Conservation (phyloP, 2,113 vertebrate genomes). For the Chlorocebus sabaeus region DNA sequence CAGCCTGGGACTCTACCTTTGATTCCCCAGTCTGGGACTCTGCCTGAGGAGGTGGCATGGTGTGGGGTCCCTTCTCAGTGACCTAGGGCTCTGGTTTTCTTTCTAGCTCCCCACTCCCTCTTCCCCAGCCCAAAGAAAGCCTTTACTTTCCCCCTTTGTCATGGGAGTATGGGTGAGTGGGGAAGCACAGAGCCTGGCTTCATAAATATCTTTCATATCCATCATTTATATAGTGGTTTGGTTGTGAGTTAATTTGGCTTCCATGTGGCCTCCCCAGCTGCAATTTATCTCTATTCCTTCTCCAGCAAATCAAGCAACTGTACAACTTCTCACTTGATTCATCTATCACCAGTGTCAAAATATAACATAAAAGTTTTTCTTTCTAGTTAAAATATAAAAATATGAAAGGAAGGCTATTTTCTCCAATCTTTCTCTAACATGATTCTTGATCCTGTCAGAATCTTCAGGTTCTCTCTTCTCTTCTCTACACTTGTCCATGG, state of each 20-base stretch:
- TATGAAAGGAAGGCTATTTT: neutral
- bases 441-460: neutral
- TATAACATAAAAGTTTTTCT: slow-evolving; percentile 8
- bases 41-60: neutral
- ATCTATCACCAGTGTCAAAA: slow-evolving; percentile 34
- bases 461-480: neutral
- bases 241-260: neutral
- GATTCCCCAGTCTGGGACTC: neutral
- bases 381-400: slow-evolving; percentile 34
- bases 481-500: neutral
- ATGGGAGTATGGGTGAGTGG: neutral
- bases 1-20: neutral
- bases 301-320: no score
- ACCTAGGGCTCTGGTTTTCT: neutral
- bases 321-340: neutral
- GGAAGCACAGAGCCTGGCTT: neutral
- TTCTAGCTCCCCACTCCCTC: neutral
- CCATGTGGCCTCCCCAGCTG: neutral
- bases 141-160: neutral
- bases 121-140: neutral
- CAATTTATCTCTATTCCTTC: no score
- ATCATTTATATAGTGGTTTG: neutral
- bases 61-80: neutral
- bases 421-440: neutral
- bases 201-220: neutral